These are phyloP conservation scores for Bathynomus jamesi DNA, from an alignment of 1,140 invertebrate genomes.

Conservation along the genomic window DNA sequence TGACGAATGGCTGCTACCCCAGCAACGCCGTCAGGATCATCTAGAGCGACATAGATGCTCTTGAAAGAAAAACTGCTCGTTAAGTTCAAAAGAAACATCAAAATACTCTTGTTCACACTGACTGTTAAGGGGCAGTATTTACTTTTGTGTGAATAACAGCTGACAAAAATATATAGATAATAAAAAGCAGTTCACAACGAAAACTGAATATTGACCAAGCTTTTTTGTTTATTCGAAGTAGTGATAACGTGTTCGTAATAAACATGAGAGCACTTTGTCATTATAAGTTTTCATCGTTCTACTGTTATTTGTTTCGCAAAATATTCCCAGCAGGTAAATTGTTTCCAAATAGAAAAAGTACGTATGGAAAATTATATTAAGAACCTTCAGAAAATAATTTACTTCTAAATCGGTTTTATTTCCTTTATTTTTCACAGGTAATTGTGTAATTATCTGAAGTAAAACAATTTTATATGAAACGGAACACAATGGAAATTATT, in stretches of 20 bases:
- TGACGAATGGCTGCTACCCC: constrained; percentile 48
- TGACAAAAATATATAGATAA: neutral
- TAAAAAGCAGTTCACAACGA: neutral
- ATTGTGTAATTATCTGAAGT: too few relatives aligned
- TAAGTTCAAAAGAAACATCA: constrained; percentile 6
- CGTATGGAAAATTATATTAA: neutral
- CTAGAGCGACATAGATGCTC: constrained; percentile 51
- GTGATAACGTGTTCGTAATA: neutral
- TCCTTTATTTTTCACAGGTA: too few relatives aligned
- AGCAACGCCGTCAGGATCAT: constrained; percentile 53
- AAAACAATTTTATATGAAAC: neutral
- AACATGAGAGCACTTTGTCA: too few relatives aligned
- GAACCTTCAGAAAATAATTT: too few relatives aligned
- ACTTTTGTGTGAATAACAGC: neutral
- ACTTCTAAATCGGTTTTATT: too few relatives aligned
- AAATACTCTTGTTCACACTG: neutral
- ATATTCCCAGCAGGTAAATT: neutral
- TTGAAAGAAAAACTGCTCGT: constrained; percentile 38
- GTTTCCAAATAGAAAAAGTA: neutral
- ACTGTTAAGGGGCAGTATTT: neutral
- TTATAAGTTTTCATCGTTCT: too few relatives aligned
- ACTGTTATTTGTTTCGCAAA: too few relatives aligned
- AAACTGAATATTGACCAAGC: neutral
- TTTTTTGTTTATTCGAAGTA: neutral
- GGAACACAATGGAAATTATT: neutral